Base-by-base conservation (phyloP, 2,888 invertebrate species). In the Cylindroiulus punctatus region DNA sequence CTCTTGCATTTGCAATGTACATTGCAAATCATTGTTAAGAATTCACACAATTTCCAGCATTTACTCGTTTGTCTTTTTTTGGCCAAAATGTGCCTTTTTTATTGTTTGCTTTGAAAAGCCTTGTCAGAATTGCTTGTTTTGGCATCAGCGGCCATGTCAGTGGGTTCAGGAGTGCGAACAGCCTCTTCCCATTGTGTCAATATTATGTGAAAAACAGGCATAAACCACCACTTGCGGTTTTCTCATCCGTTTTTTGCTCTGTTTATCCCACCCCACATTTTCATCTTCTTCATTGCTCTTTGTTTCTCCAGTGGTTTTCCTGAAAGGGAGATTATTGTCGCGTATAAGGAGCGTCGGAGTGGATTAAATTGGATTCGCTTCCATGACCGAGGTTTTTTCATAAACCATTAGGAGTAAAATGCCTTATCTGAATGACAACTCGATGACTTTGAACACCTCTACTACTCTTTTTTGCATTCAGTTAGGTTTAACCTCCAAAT, bases 241-340 rank as follows among this genome's bases (percentile, higher is more conserved):
- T 57, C n/a, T 57, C n/a, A 19, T 44, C 57, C n/a, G 44, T 17
- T 26, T 65, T 65, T 44, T 44, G 5, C 40, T 44, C 26, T 65
- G 10, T 65, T 65, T 65, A 65, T 65, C 26, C 65, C 65, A 65
- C 65, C 65, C 65, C 65, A 65, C 65, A 65, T 65, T 65, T 65
- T 65, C 65, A 65, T 65, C 65, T n/a, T 65, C 65, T 65, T 65
- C 65, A 65, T 65, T 65, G 65, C 65, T 65, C 65, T 65, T 65
- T 65, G 65, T 65, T 65, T 65, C 65, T 65, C 26, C 26, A 65
- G 65, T 26, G 65, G 65, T 65, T 65, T 65, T 65, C 26, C 65
- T 65, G 65, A 65, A 65, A 65, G 65, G 26, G 65, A n/a, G 65
- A 65, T 65, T 65, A 65, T 65, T 65, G 65, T 65, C 65, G 65